Conservation (phyloP, 2,888 invertebrate genomes). For the Portevinia maculata region DNA sequence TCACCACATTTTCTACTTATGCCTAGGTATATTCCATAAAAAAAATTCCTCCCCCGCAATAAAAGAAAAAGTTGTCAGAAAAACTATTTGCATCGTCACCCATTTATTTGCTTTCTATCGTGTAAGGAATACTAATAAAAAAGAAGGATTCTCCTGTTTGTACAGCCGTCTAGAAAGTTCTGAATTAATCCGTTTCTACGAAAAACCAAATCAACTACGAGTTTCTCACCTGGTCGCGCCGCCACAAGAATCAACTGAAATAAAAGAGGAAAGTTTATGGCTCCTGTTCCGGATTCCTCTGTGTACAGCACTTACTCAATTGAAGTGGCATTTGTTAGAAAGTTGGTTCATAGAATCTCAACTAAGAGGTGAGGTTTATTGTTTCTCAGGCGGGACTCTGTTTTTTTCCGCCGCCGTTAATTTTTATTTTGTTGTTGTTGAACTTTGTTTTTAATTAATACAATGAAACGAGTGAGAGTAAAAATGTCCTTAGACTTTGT, state of each 20-base stretch:
- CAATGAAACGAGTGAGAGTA: conserved; percentile 21
- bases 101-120: conserved; percentile 15
- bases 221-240: conserved; percentile 39
- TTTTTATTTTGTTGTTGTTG: neutral
- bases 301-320: conserved; percentile 45
- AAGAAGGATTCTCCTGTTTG: conserved; percentile 26
- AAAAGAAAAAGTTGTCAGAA: neutral
- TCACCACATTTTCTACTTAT: too few relatives aligned
- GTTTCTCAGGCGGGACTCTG: conserved; percentile 25
- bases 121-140: neutral
- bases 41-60: conserved; percentile 19
- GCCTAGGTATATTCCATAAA: neutral
- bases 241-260: conserved; percentile 27
- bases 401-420: neutral
- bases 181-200: conserved; percentile 39
- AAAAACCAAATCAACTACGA: conserved; percentile 55
- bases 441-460: conserved; percentile 47
- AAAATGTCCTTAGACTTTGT: neutral
- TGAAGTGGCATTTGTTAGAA: conserved; percentile 55
- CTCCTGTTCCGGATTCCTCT: neutral
- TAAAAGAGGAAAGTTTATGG: conserved; percentile 33
- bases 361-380: conserved; percentile 43
- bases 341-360: conserved; percentile 37
- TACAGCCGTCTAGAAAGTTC: conserved; percentile 49
- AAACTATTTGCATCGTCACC: conserved; percentile 34